Evolutionary conservation across 1,140 invertebrate genomes (phyloP).

Genomic region (Saxidomus purpurata): DNA sequence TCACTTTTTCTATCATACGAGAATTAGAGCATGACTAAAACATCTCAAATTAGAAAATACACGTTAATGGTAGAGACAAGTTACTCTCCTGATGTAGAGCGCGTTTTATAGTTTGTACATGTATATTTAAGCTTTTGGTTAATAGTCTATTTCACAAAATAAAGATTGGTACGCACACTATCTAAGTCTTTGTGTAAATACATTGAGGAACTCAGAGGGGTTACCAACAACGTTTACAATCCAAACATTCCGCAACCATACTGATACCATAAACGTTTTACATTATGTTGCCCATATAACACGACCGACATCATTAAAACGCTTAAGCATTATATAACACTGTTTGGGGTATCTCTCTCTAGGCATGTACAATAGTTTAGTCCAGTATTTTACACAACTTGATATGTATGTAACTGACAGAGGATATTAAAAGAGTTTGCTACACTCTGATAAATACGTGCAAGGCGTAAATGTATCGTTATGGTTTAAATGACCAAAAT

Average conservation of each 20-base stretch:
- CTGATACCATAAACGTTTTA: slow-evolving; percentile 28
- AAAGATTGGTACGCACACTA: neutral
- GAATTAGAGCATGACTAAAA: neutral
- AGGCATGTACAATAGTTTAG: slow-evolving; percentile 42
- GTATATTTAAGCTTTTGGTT: neutral
- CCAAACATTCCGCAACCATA: slow-evolving; percentile 47
- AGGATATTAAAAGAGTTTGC: neutral
- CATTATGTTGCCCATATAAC: neutral
- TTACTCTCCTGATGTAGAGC: neutral
- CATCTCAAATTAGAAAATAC: neutral
- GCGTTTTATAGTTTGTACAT: neutral
- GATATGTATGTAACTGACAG: slow-evolving; percentile 5
- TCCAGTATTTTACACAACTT: slow-evolving; percentile 41
- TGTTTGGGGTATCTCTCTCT: slow-evolving; percentile 18
- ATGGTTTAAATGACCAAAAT: neutral
- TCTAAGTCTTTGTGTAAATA: slow-evolving; percentile 29
- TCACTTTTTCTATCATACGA: slow-evolving; percentile 21
- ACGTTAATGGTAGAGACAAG: neutral
- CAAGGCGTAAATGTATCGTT: neutral
- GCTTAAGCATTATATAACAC: slow-evolving; percentile 45
- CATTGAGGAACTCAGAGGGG: neutral
- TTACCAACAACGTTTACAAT: neutral
- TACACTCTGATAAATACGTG: neutral
- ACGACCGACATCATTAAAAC: neutral
- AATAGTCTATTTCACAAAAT: neutral